These are phyloP conservation scores for Athripsodes cinereus DNA, from an alignment of 2,888 invertebrate species.

Conservation along the genomic window DNA sequence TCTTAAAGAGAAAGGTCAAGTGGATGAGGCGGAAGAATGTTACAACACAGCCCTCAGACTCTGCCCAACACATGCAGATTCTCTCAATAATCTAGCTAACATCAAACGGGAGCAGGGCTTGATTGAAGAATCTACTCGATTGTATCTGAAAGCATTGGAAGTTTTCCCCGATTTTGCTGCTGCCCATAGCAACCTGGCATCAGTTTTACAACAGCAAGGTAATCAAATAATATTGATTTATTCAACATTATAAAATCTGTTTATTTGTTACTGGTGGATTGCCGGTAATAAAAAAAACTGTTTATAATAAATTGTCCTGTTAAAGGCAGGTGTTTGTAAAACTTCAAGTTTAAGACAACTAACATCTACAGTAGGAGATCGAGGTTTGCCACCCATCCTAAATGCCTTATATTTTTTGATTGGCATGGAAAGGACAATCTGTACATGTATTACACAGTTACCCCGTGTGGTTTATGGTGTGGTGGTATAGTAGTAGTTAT, in stretches of 20 bases:
- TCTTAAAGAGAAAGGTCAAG: slow-evolving; percentile 95
- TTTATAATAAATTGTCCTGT: too few relatives aligned
- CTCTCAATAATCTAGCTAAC: slow-evolving; percentile 96
- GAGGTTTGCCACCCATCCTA: too few relatives aligned
- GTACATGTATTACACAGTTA: too few relatives aligned
- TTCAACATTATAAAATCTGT: not conserved
- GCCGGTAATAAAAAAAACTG: too few relatives aligned
- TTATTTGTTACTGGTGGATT: too few relatives aligned
- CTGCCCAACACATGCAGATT: slow-evolving; percentile 96
- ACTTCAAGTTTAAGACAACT: too few relatives aligned
- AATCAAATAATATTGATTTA: slow-evolving; percentile 22
- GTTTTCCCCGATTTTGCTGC: slow-evolving; percentile 99
- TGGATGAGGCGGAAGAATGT: slow-evolving; percentile 92
- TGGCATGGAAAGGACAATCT: too few relatives aligned
- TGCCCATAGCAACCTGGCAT: slow-evolving; percentile 96
- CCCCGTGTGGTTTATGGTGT: too few relatives aligned
- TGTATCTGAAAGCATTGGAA: slow-evolving; percentile 86
- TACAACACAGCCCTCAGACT: slow-evolving; percentile 92
- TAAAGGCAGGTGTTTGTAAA: too few relatives aligned
- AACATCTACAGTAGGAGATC: too few relatives aligned
- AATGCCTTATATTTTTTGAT: too few relatives aligned
- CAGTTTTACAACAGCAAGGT: slow-evolving; percentile 97
- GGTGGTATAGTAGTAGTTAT: too few relatives aligned
- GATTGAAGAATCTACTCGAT: slow-evolving; percentile 91
- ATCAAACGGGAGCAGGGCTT: slow-evolving; percentile 98